These are phyloP conservation scores for Drosophila setifemur DNA, from an alignment of 1,140 invertebrate genomes.

Conservation along the genomic window DNA sequence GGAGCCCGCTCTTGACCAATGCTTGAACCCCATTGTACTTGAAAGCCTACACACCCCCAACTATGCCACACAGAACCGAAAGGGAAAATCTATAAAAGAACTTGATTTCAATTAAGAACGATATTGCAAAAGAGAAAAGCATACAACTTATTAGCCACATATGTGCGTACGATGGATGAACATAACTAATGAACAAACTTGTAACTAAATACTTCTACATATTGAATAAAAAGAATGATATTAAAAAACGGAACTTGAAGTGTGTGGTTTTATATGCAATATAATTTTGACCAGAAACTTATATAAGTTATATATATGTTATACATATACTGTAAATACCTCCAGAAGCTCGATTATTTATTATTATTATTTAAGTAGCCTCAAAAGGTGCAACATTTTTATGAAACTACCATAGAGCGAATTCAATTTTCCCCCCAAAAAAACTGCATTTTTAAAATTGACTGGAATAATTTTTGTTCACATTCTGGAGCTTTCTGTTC, in stretches of 20 bases:
- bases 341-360: too few relatives aligned
- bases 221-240: slow-evolving; percentile 56
- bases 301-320: too few relatives aligned
- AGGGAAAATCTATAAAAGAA: slow-evolving; percentile 1
- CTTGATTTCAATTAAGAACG: slow-evolving; percentile 44
- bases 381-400: too few relatives aligned
- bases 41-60: slow-evolving; percentile 31
- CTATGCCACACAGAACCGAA: slow-evolving; percentile 11
- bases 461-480: too few relatives aligned
- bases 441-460: too few relatives aligned
- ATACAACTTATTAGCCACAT: slow-evolving; percentile 48
- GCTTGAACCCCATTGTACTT: slow-evolving; percentile 40
- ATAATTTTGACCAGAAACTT: too few relatives aligned
- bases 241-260: slow-evolving; percentile 39
- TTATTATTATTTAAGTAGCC: too few relatives aligned
- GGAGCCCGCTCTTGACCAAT: slow-evolving; percentile 47
- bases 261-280: too few relatives aligned
- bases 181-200: slow-evolving; percentile 51
- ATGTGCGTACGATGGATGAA: slow-evolving; percentile 38
- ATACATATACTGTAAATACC: too few relatives aligned
- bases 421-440: too few relatives aligned
- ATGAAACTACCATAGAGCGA: too few relatives aligned
- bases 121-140: slow-evolving; percentile 28
- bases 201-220: slow-evolving; percentile 60
- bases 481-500: too few relatives aligned